These are phyloP conservation scores for Bergia sp. DNA, from an alignment of 92 coral and sea anemone species.

Conservation along the genomic window DNA sequence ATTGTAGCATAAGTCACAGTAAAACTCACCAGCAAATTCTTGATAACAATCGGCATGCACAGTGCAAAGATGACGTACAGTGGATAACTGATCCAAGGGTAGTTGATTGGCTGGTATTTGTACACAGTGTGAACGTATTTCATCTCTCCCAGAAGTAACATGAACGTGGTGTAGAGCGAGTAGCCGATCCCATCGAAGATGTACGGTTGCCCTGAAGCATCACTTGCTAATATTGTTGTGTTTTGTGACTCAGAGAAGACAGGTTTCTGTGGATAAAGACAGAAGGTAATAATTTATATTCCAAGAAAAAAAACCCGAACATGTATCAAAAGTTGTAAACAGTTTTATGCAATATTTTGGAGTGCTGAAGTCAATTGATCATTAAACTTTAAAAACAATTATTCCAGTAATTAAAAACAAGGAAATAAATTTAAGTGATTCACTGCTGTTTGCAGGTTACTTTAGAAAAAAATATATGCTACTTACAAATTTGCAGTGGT, in stretches of 20 bases:
- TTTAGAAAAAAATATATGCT: no score
- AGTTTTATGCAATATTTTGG: no score
- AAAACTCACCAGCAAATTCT: conserved; percentile 52
- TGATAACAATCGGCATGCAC: conserved; percentile 58
- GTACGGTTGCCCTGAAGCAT: conserved; percentile 7
- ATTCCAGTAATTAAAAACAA: no score
- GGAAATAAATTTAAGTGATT: no score
- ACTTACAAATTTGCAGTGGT: no score
- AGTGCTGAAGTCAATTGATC: no score
- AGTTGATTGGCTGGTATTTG: conserved; percentile 54
- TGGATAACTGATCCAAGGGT: conserved; percentile 37
- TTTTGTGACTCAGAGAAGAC: background rate
- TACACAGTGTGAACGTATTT: conserved; percentile 46
- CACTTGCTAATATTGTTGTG: background rate
- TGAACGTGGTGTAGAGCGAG: conserved; percentile 50
- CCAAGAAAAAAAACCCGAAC: no score
- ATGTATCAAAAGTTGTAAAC: no score
- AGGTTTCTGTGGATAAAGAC: background rate
- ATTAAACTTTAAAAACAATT: no score
- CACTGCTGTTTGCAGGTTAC: no score
- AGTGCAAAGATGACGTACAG: conserved; percentile 45
- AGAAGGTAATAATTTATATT: background rate
- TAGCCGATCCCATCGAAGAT: conserved; percentile 32
- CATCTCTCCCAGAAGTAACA: conserved; percentile 57
- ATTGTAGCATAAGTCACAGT: no score